Evolutionary conservation across 1,140 invertebrate species (phyloP).

Genomic region (Aplysia californica): DNA sequence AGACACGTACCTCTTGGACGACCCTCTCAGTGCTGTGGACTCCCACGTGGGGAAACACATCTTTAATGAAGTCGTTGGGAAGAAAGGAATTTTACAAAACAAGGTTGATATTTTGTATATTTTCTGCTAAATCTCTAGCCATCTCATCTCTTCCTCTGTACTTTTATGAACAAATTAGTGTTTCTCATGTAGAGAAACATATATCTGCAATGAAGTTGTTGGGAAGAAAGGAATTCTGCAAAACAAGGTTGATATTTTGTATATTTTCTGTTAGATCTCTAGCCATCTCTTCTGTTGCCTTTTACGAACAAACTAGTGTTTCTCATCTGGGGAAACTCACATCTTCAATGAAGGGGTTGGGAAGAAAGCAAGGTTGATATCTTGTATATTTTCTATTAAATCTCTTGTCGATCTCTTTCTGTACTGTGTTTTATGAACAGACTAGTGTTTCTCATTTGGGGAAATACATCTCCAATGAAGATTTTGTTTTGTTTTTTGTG

Average conservation of each 20-base stretch:
- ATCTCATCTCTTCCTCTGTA: too few species aligned
- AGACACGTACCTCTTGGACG: conserved; percentile 80
- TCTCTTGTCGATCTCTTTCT: too few species aligned
- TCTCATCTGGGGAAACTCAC: conserved; percentile 65
- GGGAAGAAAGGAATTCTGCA: conserved; percentile 72
- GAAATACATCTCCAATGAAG: conserved; percentile 53
- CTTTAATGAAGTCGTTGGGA: conserved; percentile 63
- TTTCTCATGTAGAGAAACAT: conserved; percentile 65
- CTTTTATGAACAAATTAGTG: too few species aligned
- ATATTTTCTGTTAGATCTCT: too few species aligned
- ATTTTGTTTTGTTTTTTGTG: too few species aligned
- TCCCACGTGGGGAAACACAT: conserved; percentile 65
- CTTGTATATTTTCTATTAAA: too few species aligned
- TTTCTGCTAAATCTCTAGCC: too few species aligned
- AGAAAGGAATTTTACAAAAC: conserved; percentile 73
- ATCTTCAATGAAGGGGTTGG: conserved; percentile 64
- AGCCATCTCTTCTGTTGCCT: too few species aligned
- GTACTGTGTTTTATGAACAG: too few species aligned
- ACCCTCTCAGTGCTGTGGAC: conserved; percentile 70
- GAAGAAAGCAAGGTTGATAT: conserved; percentile 65
- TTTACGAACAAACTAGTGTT: too few species aligned
- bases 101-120: conserved; percentile 67
- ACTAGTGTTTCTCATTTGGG: conserved; percentile 68
- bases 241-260: conserved; percentile 69
- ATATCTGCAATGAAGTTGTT: conserved; percentile 63